Percentiles rank a stretch among this genome's conserved stretches.
These are phyloP conservation scores for Cherax destructor DNA, from an alignment of 1,140 invertebrate genomes.

Conservation along the genomic window DNA sequence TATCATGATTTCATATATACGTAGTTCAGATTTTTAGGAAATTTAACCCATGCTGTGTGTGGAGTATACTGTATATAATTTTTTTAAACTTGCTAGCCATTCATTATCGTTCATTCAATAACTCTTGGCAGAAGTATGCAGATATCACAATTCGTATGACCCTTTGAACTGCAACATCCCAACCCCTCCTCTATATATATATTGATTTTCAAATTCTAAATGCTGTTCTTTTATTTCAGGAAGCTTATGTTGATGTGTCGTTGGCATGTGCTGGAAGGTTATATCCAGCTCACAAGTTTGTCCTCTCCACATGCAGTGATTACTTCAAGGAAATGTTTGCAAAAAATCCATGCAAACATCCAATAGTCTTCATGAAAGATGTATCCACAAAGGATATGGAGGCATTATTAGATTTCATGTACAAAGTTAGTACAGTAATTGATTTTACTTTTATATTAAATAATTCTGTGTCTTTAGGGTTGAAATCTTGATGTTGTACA, in stretches of 20 bases:
- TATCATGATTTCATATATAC: no score
- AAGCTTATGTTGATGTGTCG: constrained; percentile 70
- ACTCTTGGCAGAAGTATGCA: no score
- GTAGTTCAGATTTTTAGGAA: no score
- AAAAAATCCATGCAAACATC: constrained; percentile 72
- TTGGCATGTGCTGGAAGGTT: constrained; percentile 70
- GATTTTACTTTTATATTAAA: not conserved
- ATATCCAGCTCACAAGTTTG: constrained; percentile 71
- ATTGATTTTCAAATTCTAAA: not conserved
- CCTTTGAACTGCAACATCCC: no score
- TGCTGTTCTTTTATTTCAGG: constrained; percentile 14
- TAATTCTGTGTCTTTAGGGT: not conserved
- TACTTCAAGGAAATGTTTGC: constrained; percentile 72
- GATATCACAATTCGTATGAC: no score
- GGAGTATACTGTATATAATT: no score
- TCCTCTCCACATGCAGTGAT: constrained; percentile 71
- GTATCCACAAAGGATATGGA: constrained; percentile 70
- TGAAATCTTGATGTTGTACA: not conserved
- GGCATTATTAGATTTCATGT: constrained; percentile 70
- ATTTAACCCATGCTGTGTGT: no score
- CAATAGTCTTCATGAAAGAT: constrained; percentile 71
- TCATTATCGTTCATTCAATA: no score
- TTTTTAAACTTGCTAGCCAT: no score
- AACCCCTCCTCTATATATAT: not conserved
- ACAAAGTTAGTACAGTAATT: constrained; percentile 53